Base-by-base conservation (phyloP, 2,113 vertebrate species). In the Rhinolophus ferrumequinum region DNA sequence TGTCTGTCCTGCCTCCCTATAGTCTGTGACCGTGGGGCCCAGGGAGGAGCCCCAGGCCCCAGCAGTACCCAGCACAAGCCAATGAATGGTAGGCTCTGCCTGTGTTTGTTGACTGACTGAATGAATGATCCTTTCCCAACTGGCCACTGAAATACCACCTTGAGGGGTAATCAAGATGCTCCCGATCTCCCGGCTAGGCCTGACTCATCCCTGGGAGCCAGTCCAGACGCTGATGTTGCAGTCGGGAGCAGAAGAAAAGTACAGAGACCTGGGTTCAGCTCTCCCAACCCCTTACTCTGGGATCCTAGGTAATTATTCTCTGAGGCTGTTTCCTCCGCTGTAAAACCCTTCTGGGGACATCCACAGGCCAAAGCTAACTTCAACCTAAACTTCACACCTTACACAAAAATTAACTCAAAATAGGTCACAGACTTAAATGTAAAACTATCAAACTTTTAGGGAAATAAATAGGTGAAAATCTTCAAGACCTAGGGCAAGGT, bases 371-470 rank as follows among this genome's bases (percentile, higher is more conserved):
- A 24, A 72, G 47, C 47, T 50, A 83, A 50, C 50, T 54, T n/a
- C 38, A 35, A 56, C 5, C 54, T 67, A 80, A 88, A 64, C 13
- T n/a, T 60, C 58, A 76, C 5, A 79, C 16, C 9, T 80, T 52
- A 82, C 41, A 69, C 41, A 88, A 95, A 84, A 76, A 69, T 54
- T 30, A 93, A 66, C 24, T 92, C 75, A 75, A 89, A 94, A 69
- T 5, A 50, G 19, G 52, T 52, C n/a, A 69, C 24, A 84, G 73
- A 94, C 60, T 80, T 88, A 66, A 84, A 90, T 66, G 33, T 28
- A 72, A 88, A 75, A 69, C 50, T 70, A 41, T 81, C 38, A 54
- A 52, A n/a, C 52, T 66, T 90, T 69, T 14, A 33, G 10, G 52
- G n/a, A 26, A 60, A 67, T 33, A 88, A 38, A n/a, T 11, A 64